phyloP scores from a whole-genome alignment of 2,888 invertebrate species.

The Vannuccia rotundouncinata region DNA sequence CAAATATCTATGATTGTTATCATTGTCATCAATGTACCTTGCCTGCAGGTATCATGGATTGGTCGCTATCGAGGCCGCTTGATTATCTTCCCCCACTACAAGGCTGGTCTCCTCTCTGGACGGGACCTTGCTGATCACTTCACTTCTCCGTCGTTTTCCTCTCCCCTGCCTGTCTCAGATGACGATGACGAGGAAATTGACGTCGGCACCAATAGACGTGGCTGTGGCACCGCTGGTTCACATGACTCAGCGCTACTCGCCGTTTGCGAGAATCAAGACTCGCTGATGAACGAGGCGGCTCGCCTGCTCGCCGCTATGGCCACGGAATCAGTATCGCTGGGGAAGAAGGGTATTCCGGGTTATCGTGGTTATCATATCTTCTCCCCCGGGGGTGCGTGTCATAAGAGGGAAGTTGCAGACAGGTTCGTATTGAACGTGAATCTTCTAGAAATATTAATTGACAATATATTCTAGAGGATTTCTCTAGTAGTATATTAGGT shows the following conservation, averaged over 20 bases:
- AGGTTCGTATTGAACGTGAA: background rate
- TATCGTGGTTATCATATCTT: conserved; percentile 25
- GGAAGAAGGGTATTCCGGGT: background rate
- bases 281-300: background rate
- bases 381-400: conserved; percentile 9
- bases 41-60: conserved; percentile 36
- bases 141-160: background rate
- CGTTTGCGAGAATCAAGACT: background rate
- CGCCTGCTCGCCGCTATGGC: too few species aligned
- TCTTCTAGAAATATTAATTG: background rate
- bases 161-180: background rate
- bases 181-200: conserved; percentile 6
- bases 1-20: too few species aligned
- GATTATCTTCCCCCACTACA: conserved; percentile 37
- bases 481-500: too few species aligned
- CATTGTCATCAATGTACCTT: background rate
- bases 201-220: background rate
- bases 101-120: conserved; percentile 25
- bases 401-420: conserved; percentile 14
- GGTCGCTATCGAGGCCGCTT: conserved; percentile 37
- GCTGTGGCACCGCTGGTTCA: too few species aligned
- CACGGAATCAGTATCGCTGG: too few species aligned
- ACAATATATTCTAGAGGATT: too few species aligned
- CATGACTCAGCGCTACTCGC: conserved; percentile 1
- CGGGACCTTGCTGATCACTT: conserved; percentile 34